Evolutionary conservation across 2,888 invertebrate genomes (phyloP), one percentile per base, ranked within the genome.

Genomic region (Lasioglossum oenotherae): DNA sequence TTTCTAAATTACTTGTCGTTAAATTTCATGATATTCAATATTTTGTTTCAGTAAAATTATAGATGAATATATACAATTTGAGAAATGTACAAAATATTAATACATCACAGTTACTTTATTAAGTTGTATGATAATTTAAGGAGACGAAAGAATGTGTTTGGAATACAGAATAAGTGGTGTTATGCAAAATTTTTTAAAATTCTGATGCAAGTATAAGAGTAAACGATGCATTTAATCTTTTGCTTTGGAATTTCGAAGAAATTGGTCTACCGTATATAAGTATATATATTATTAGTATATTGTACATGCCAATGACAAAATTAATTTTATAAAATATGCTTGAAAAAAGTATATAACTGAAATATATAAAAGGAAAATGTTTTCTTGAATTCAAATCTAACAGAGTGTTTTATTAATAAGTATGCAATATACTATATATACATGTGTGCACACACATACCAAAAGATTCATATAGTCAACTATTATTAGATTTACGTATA

Each of bases 211-310:
- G n/a, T 67, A 74, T 44, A 79, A 74, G 19, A n/a, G n/a, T 4
- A 53, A 72, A 44, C 41, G 19, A 44, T 76, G 72, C 44, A 76
- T 76, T 81, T 81, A 76, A 67, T 83, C 81, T 23, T 83, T 81
- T 81, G 81, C 72, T 81, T 76, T 81, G 73, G 31, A 73, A 31
- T 35, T 81, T 23, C 5, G 10, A 72, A 75, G 60, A 41, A 27
- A 44, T 57, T 76, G 16, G 23, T 81, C 41, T 27, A 31, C 31
- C n/a, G 16, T 79, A 46, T 16, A 41, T 41, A 60, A 16, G 31
- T 41, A 8, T 31, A 31, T 31, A 31, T 31, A 31, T 31, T 35
- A 8, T 35, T 35, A 74, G 67, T 53, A 67, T 82, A 81, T 31
- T 72, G 16, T 23, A 81, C 27, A 38, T 74, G 19, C 35, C 16